These are phyloP conservation scores for Limnephilus rhombicus DNA, from an alignment of 2,888 invertebrate genomes.

Conservation along the genomic window DNA sequence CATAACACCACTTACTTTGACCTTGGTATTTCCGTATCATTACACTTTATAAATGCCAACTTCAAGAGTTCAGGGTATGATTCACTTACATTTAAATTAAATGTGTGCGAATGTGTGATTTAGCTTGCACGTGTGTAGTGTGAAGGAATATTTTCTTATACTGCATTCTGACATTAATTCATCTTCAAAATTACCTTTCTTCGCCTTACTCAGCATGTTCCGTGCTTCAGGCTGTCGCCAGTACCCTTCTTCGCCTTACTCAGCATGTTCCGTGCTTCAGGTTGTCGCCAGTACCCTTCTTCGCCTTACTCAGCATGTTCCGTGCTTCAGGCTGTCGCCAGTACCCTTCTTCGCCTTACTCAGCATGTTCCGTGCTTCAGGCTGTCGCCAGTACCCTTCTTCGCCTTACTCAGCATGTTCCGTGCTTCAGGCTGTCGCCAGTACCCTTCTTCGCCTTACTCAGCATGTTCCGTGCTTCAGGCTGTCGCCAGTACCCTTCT, in stretches of 20 bases:
- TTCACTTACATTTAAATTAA: background rate
- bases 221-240: background rate
- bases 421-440: background rate
- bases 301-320: background rate
- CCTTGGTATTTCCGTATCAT: background rate
- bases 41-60: background rate
- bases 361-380: background rate
- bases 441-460: background rate
- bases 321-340: background rate
- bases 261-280: background rate
- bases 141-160: background rate
- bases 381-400: too few relatives aligned
- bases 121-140: background rate
- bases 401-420: background rate
- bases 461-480: background rate
- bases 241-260: background rate
- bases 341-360: background rate
- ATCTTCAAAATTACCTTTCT: background rate
- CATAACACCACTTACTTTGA: background rate
- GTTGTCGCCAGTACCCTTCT: too few relatives aligned
- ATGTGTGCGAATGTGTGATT: background rate
- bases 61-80: background rate
- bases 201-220: background rate
- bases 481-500: too few relatives aligned
- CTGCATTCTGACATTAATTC: background rate